These are phyloP conservation scores for Myotis planiceps DNA, from an alignment of 2,797 vertebrate genomes.

Conservation along the genomic window DNA sequence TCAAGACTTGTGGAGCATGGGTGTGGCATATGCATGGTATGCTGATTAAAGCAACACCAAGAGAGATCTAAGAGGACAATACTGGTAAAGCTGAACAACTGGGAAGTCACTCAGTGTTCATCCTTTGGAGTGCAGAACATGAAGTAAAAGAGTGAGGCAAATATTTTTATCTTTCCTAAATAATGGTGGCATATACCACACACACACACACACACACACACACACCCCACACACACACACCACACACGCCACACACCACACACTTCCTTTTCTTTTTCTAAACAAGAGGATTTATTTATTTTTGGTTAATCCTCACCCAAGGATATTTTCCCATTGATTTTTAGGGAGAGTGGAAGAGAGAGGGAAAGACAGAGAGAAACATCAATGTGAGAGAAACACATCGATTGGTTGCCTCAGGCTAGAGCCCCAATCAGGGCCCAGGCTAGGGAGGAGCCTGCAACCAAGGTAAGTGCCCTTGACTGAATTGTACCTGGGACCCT, in stretches of 20 bases:
- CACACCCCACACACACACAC: neutral
- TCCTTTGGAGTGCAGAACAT: neutral
- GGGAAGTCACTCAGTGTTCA: neutral
- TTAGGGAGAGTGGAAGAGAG: no score
- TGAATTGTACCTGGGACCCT: no score
- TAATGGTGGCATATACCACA: neutral
- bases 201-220: neutral
- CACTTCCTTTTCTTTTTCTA: neutral
- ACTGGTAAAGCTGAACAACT: neutral
- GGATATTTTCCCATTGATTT: no score
- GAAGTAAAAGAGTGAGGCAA: neutral
- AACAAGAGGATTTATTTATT: neutral
- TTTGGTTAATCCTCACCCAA: neutral
- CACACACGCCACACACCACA: no score
- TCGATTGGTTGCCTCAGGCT: no score
- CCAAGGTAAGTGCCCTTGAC: no score
- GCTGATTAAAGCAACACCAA: neutral
- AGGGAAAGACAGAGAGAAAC: no score
- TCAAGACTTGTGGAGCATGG: neutral
- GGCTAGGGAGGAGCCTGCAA: no score
- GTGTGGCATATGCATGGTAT: neutral
- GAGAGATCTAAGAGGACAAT: neutral
- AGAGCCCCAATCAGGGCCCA: no score
- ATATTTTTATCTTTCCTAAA: neutral
- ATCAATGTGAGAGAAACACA: no score